Base-by-base conservation (phyloP, 2,797 vertebrate species). In the Lerista edwardsae region DNA sequence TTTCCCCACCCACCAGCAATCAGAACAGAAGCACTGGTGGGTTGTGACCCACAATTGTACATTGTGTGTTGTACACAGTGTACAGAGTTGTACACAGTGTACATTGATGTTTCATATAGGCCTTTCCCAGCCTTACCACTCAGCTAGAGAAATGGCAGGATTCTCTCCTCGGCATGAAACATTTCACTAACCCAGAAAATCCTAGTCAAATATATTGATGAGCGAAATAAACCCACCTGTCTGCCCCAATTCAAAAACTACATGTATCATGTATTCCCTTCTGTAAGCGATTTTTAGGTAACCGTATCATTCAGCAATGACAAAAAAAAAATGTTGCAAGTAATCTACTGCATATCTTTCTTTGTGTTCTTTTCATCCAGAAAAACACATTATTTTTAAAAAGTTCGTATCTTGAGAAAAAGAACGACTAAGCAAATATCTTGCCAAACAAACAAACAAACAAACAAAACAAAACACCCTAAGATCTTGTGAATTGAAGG, bases 221-320 rank as follows among this genome's bases (percentile, higher is more conserved):
- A 83, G 39, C 88, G 61, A 62, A 71, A 91, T 88, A 89, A 91
- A 91, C 39, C 39, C 88, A 91, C 91, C 86, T 87, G 84, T 91
- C 86, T 88, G 79, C 89, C 89, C 2, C 87, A 92, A 76, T 91
- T 90, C 88, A 90, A 84, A 79, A n/a, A 89, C 92, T 92, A 85
- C 86, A 86, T 89, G 88, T 80, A 87, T 87, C 89, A 80, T 86
- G 93, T 93, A 88, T 91, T 90, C 73, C 87, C 41, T 75, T 88
- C n/a, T 10, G 81, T 84, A 91, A 92, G 85, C 84, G 74, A 44
- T 78, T 91, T 94, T 87, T 83, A 86, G 59, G 86, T 87, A 88
- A 89, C 91, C 91, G 89, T 91, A 87, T 90, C 84, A 76, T 84
- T 89, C 90, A 90, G 11, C 71, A 92, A 82, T 87, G 84, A 86